Conservation (phyloP, 2,888 invertebrate genomes). For the Eremobia ochroleuca region DNA sequence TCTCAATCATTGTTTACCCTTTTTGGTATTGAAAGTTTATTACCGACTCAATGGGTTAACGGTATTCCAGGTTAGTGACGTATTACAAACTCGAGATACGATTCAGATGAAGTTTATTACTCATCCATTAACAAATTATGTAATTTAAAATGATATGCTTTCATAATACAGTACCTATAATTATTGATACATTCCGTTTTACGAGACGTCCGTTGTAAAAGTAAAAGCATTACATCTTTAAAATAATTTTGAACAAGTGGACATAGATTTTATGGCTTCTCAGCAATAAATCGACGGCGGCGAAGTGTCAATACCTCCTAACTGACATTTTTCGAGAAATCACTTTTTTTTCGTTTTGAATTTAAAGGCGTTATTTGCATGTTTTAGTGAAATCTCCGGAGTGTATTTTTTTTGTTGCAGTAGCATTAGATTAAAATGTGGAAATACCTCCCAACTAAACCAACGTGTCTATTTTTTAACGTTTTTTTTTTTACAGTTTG, state of each 20-base stretch:
- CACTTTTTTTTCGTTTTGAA: no score
- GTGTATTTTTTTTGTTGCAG: no score
- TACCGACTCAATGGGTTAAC: conserved; percentile 27
- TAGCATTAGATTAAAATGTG: no score
- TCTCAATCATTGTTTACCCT: conserved; percentile 43
- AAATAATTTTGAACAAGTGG: conserved; percentile 7
- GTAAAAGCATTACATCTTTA: conserved; percentile 17
- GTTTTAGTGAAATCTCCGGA: no score
- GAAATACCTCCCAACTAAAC: no score
- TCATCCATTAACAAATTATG: conserved; percentile 25
- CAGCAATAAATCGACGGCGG: no score
- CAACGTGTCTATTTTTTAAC: no score
- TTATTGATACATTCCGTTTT: conserved; percentile 27
- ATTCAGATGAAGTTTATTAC: conserved; percentile 12
- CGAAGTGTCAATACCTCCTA: no score
- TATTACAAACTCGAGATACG: conserved; percentile 7
- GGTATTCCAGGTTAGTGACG: conserved; percentile 26
- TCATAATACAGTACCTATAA: conserved; percentile 13
- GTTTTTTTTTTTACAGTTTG: no score
- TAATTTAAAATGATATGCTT: conserved; percentile 26
- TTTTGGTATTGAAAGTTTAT: conserved; percentile 28
- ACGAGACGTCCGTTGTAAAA: background rate
- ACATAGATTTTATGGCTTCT: conserved; percentile 14
- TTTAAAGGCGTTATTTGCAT: no score
- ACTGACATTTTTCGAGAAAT: no score